These are phyloP conservation scores for Boloria selene DNA, from an alignment of 2,888 invertebrate genomes.

Conservation along the genomic window DNA sequence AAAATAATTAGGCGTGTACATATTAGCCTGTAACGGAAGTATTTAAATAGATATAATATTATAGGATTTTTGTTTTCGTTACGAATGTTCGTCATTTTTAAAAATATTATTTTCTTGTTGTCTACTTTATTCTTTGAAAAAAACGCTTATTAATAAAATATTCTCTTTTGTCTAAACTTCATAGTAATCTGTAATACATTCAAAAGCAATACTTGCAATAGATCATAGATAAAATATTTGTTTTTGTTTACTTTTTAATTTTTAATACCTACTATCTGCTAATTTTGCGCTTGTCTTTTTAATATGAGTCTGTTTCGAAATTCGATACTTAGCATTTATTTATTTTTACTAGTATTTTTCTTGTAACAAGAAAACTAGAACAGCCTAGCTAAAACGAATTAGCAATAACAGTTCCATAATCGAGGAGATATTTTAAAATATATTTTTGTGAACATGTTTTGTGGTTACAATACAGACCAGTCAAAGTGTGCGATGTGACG, in stretches of 20 bases:
- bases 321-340: slow-evolving; percentile 44
- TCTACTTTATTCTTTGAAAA: slow-evolving; percentile 17
- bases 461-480: slow-evolving; percentile 52
- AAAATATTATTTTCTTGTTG: slow-evolving; percentile 13
- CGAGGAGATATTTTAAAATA: slow-evolving; percentile 67
- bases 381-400: slow-evolving; percentile 51
- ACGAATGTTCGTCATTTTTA: slow-evolving; percentile 12
- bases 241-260: slow-evolving; percentile 17
- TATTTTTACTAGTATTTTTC: slow-evolving; percentile 38
- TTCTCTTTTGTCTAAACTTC: slow-evolving; percentile 24
- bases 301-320: slow-evolving; percentile 16
- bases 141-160: slow-evolving; percentile 19
- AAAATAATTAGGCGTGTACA: slow-evolving; percentile 24
- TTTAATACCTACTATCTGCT: slow-evolving; percentile 14
- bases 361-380: slow-evolving; percentile 48
- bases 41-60: slow-evolving; percentile 14
- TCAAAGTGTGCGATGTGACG: slow-evolving; percentile 43
- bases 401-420: slow-evolving; percentile 72
- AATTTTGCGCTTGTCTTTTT: slow-evolving; percentile 7
- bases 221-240: neutral
- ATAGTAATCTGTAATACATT: neutral
- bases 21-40: slow-evolving; percentile 18
- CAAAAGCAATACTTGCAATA: neutral
- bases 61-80: slow-evolving; percentile 21
- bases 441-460: slow-evolving; percentile 77